Evolutionary conservation across 2,113 vertebrate species (phyloP).

Genomic region (Bombycilla garrulus): DNA sequence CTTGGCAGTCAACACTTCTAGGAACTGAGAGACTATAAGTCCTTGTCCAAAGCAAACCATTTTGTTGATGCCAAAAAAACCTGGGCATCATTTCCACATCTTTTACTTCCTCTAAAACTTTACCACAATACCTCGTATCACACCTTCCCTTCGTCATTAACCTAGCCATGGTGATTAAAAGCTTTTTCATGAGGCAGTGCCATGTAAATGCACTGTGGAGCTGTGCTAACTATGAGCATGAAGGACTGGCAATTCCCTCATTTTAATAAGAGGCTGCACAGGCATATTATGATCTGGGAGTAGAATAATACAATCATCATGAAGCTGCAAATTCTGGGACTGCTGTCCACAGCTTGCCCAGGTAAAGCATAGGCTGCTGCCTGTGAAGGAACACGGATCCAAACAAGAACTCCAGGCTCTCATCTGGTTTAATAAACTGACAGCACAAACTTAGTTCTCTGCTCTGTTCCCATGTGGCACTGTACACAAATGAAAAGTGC

Average conservation of each 20-base stretch:
- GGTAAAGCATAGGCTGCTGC: neutral
- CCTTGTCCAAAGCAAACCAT: neutral
- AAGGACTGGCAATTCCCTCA: neutral
- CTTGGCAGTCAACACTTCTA: conserved; percentile 14
- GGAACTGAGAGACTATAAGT: neutral
- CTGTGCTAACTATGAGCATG: neutral
- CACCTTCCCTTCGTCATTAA: neutral
- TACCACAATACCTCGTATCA: fast-evolving
- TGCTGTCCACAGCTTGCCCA: neutral
- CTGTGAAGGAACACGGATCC: neutral
- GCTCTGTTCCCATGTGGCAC: neutral
- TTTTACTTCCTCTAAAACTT: neutral
- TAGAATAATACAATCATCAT: neutral
- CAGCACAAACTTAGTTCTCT: neutral
- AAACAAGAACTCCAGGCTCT: neutral
- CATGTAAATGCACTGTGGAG: neutral
- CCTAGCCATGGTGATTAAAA: neutral
- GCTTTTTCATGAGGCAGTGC: neutral
- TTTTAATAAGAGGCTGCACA: neutral
- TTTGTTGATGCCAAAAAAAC: neutral
- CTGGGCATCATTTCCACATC: neutral
- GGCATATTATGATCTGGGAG: neutral
- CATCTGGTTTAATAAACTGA: neutral
- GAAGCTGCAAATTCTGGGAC: neutral
- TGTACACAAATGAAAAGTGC: neutral